These are phyloP conservation scores for Melanotaenia trifasciata DNA, from an alignment of 2,797 vertebrate genomes.

Conservation along the genomic window DNA sequence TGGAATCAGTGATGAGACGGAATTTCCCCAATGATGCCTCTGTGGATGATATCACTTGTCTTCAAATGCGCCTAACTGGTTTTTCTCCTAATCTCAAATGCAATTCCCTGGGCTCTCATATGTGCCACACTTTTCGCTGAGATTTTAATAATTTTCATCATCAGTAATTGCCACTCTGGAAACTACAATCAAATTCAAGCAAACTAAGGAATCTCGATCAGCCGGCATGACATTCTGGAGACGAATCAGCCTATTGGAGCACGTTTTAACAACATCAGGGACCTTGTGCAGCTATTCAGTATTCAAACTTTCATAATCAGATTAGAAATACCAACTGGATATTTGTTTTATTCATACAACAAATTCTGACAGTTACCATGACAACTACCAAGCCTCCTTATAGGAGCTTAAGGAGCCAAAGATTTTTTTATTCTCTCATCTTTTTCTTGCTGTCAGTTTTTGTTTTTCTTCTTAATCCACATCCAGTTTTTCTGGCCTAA, in stretches of 20 bases:
- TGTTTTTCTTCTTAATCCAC: constrained; percentile 20
- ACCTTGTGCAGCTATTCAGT: constrained; percentile 54
- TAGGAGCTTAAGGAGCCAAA: constrained; percentile 25
- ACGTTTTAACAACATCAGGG: constrained; percentile 35
- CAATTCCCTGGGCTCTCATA: constrained; percentile 36
- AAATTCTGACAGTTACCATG: constrained; percentile 69
- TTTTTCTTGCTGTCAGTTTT: constrained; percentile 5
- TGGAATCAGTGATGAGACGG: constrained; percentile 31
- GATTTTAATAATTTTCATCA: constrained; percentile 51
- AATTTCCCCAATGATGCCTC: constrained; percentile 26
- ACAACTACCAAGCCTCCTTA: constrained; percentile 62
- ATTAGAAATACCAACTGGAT: constrained; percentile 75
- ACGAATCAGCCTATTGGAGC: constrained; percentile 26
- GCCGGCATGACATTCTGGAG: constrained; percentile 26
- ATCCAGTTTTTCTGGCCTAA: constrained; percentile 26
- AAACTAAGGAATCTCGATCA: constrained; percentile 41
- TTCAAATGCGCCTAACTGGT: constrained; percentile 31
- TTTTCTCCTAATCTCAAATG: constrained; percentile 31
- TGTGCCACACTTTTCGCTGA: constrained; percentile 18
- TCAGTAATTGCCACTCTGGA: constrained; percentile 37
- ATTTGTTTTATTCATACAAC: constrained; percentile 75
- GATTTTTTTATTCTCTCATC: background rate
- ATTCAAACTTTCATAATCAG: constrained; percentile 66
- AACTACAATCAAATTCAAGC: constrained; percentile 55
- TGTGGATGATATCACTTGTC: constrained; percentile 28